Evolutionary conservation across 2,888 invertebrate species (phyloP).

Genomic region (Meteorus cinctellus): DNA sequence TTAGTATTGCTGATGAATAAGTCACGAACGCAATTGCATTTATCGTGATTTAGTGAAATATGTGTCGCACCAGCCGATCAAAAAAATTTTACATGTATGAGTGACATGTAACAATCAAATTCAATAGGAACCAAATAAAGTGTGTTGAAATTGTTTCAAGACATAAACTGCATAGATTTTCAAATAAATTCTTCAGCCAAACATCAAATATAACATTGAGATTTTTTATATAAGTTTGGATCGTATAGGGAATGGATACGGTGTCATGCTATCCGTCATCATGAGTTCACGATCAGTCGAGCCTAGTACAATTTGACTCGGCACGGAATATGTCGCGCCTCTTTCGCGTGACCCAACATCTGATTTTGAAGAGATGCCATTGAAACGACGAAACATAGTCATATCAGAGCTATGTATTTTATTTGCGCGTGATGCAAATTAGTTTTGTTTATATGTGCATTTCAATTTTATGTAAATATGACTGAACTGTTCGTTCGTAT

Average conservation of each 20-base stretch:
- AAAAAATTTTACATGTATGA: too few relatives aligned
- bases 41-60: too few relatives aligned
- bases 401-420: slow-evolving; percentile 8
- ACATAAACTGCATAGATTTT: too few relatives aligned
- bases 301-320: slow-evolving; percentile 28
- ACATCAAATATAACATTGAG: neutral
- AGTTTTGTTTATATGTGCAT: neutral
- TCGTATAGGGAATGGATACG: slow-evolving; percentile 1
- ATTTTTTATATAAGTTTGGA: neutral
- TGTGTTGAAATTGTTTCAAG: too few relatives aligned
- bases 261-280: slow-evolving; percentile 19
- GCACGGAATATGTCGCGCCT: slow-evolving; percentile 24
- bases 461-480: neutral
- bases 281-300: slow-evolving; percentile 15
- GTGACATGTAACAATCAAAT: too few relatives aligned
- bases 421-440: neutral
- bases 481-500: neutral
- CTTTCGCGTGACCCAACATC: slow-evolving; percentile 25
- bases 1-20: too few relatives aligned
- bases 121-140: too few relatives aligned
- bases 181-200: too few relatives aligned
- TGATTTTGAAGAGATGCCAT: slow-evolving; percentile 13
- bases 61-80: too few relatives aligned
- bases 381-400: slow-evolving; percentile 10
- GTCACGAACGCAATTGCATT: too few relatives aligned